Conservation (phyloP, 1,140 invertebrate species). For the Dendroctonus ponderosae region DNA sequence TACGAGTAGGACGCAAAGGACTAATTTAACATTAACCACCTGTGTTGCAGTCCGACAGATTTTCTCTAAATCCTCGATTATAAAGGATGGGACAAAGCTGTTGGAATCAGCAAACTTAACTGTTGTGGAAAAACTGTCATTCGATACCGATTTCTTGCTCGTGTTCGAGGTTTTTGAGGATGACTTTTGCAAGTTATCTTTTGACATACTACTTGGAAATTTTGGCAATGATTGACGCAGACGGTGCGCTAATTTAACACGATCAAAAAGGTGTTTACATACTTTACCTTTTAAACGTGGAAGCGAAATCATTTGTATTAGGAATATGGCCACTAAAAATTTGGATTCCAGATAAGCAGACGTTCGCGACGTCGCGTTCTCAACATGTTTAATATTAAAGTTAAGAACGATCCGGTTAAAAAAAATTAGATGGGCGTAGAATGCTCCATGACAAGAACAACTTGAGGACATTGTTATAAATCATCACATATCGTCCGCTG, state of each 20-base stretch:
- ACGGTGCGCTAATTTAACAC: background rate
- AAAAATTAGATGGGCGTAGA: too few species aligned
- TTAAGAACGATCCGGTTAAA: too few species aligned
- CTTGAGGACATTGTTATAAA: too few species aligned
- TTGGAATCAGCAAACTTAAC: slow-evolving; percentile 7
- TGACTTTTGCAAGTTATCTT: slow-evolving; percentile 26
- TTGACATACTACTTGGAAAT: slow-evolving; percentile 36
- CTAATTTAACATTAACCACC: slow-evolving; percentile 7
- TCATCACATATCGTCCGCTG: too few species aligned
- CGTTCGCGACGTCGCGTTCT: too few species aligned
- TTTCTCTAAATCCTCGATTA: slow-evolving; percentile 19
- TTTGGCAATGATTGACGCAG: slow-evolving; percentile 16
- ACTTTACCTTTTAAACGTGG: too few species aligned
- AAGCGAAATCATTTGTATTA: too few species aligned
- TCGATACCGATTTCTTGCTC: slow-evolving; percentile 14
- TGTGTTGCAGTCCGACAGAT: slow-evolving; percentile 4
- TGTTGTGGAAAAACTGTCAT: slow-evolving; percentile 12
- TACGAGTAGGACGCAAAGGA: background rate
- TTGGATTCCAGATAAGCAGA: too few species aligned
- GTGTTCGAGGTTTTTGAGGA: slow-evolving; percentile 29
- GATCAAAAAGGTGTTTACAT: background rate
- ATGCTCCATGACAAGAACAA: too few species aligned
- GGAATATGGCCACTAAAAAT: too few species aligned
- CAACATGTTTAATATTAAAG: too few species aligned
- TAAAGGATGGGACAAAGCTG: slow-evolving; percentile 9